Evolutionary conservation across 2,888 invertebrate genomes (phyloP).

Genomic region (Phyto melanocephala): DNA sequence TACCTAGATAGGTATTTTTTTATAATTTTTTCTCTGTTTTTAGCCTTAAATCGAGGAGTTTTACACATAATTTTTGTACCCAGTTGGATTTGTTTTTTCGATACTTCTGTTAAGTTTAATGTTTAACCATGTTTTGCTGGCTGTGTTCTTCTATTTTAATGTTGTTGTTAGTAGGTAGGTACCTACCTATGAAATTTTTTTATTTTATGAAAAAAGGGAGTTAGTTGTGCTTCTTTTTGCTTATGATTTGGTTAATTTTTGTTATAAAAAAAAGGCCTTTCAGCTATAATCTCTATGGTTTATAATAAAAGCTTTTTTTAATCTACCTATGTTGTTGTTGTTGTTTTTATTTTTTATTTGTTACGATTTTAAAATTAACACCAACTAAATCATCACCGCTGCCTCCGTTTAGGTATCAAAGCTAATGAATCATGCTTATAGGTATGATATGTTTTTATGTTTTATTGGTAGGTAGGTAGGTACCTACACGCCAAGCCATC

Average conservation of each 20-base stretch:
- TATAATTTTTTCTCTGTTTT: constrained; percentile 51
- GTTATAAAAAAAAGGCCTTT: constrained; percentile 9
- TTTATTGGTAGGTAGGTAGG: too few relatives aligned
- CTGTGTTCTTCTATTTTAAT: constrained; percentile 44
- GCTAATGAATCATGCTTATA: constrained; percentile 46
- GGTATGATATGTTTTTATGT: too few relatives aligned
- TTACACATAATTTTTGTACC: constrained; percentile 62
- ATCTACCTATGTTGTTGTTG: constrained; percentile 14
- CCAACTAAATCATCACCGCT: background rate
- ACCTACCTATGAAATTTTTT: constrained; percentile 32
- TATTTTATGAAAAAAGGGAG: constrained; percentile 47
- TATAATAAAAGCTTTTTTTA: constrained; percentile 3
- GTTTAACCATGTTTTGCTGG: constrained; percentile 63
- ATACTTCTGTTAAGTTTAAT: constrained; percentile 61
- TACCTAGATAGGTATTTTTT: too few relatives aligned
- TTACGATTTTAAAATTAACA: constrained; percentile 11
- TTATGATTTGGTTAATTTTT: constrained; percentile 13
- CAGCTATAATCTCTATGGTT: constrained; percentile 34
- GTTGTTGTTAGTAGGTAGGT: too few relatives aligned
- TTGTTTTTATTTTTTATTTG: constrained; percentile 25
- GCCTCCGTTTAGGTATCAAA: background rate
- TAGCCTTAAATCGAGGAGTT: constrained; percentile 63
- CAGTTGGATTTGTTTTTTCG: constrained; percentile 52
- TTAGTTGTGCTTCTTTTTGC: constrained; percentile 51
- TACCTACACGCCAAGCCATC: too few relatives aligned